Base-by-base conservation (phyloP, 92 coral and sea anemone species). In the Diadumene lineata region DNA sequence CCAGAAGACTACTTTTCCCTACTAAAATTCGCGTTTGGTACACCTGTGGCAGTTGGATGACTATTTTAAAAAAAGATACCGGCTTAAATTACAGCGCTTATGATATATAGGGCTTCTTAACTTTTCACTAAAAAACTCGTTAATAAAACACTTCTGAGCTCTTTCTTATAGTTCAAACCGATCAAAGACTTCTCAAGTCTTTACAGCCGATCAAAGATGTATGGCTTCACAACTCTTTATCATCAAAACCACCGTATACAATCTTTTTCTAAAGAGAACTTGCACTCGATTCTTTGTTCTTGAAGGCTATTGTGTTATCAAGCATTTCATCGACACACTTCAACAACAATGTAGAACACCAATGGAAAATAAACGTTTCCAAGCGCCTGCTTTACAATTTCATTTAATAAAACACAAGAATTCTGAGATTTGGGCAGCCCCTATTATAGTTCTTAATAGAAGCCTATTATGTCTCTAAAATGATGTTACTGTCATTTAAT, bases 401-500 rank as follows among this genome's bases (percentile, higher is more conserved):
- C 31, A 29, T 28, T 62, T 1, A 62, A 31, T 22, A 4, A 1
- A 26, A 1, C 2, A 30, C 1, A n/a, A n/a, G n/a, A n/a, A n/a
- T n/a, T n/a, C n/a, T n/a, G 43, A 11, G 43, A 1, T 28, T 28
- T 28, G 68, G n/a, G 68, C 68, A 21, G 68, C 43, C 43, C 11
- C 26, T 58, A 31, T 22, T 27, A 38, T 38, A 22, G 31, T 60
- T 18, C 65, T 22, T 22, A 60, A 26, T 32, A 60, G n/a, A 60
- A 60, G 65, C 22, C 65, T 23, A 60, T 60, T 60, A 60, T 21
- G 60, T 21, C 11, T 6, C 28, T 1, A 1, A 2, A 3, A 0
- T 27, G 34, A 28, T 62, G 68, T 62, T 62, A 13, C n/a, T 62
- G 68, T 62, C 68, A 62, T 30, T 11, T 62, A 62, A 62, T 62